Conservation (phyloP, 1,140 invertebrate genomes). For the Nylanderia fulva region DNA sequence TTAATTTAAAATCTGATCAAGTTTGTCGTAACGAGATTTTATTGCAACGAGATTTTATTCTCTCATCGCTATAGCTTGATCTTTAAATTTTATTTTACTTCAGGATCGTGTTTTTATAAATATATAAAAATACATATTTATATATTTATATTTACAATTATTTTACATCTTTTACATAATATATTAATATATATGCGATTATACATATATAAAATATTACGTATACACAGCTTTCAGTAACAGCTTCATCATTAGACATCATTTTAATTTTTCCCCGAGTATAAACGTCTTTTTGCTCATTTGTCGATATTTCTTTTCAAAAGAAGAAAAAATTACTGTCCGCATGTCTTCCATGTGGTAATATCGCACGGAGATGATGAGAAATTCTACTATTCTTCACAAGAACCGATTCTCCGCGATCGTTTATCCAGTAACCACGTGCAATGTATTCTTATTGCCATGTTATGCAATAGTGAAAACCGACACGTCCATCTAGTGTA, state of each 20-base stretch:
- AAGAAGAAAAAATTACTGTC: background rate
- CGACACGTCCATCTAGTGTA: constrained; percentile 14
- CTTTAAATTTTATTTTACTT: constrained; percentile 5
- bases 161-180: background rate
- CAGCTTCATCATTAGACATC: background rate
- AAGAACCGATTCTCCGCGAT: constrained; percentile 24
- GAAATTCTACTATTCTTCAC: constrained; percentile 2
- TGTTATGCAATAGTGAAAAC: constrained; percentile 66
- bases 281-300: background rate
- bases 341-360: background rate
- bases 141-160: background rate
- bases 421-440: background rate
- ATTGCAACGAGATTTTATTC: background rate
- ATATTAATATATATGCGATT: background rate
- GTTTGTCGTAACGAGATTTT: background rate
- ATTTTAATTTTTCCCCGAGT: background rate
- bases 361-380: background rate
- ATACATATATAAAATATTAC: background rate
- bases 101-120: background rate
- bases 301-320: background rate
- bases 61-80: background rate
- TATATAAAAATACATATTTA: background rate
- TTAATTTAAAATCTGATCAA: background rate
- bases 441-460: constrained; percentile 42
- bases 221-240: background rate